These are phyloP conservation scores for Drosophila monieri DNA, from an alignment of 2,888 invertebrate species.

Conservation along the genomic window DNA sequence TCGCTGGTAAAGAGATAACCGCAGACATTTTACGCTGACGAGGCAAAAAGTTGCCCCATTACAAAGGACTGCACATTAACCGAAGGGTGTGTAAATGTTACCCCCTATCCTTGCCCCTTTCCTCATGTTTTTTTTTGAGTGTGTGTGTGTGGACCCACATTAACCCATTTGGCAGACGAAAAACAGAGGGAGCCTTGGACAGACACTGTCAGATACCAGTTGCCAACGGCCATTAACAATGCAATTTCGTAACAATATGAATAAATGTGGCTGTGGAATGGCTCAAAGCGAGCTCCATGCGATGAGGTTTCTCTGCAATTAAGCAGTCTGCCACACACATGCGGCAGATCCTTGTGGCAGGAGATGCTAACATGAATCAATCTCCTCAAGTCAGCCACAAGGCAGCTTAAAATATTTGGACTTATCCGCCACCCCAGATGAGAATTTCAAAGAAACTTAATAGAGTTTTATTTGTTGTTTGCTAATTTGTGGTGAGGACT, in stretches of 20 bases:
- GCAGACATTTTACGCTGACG: constrained; percentile 56
- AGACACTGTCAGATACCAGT: constrained; percentile 27
- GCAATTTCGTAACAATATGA: constrained; percentile 51
- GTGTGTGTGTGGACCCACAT: constrained; percentile 28
- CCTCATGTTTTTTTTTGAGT: background rate
- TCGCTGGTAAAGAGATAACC: constrained; percentile 34
- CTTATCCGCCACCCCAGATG: background rate
- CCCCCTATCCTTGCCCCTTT: background rate
- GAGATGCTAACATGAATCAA: constrained; percentile 54
- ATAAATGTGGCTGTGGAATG: constrained; percentile 43
- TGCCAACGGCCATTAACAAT: constrained; percentile 56
- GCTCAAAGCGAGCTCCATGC: constrained; percentile 23
- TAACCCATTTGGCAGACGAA: constrained; percentile 38
- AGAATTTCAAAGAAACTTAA: background rate
- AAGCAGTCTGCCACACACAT: constrained; percentile 48
- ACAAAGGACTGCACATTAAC: constrained; percentile 58
- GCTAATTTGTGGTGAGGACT: background rate
- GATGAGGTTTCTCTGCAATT: constrained; percentile 54
- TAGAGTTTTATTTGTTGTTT: background rate
- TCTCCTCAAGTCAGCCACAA: constrained; percentile 37
- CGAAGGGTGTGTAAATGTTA: constrained; percentile 55
- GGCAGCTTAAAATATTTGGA: constrained; percentile 22
- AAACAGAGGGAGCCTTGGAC: constrained; percentile 2
- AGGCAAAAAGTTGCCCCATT: constrained; percentile 59
- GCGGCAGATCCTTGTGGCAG: constrained; percentile 25